Conservation (phyloP, 2,797 vertebrate genomes). For the Lophura swinhoii region DNA sequence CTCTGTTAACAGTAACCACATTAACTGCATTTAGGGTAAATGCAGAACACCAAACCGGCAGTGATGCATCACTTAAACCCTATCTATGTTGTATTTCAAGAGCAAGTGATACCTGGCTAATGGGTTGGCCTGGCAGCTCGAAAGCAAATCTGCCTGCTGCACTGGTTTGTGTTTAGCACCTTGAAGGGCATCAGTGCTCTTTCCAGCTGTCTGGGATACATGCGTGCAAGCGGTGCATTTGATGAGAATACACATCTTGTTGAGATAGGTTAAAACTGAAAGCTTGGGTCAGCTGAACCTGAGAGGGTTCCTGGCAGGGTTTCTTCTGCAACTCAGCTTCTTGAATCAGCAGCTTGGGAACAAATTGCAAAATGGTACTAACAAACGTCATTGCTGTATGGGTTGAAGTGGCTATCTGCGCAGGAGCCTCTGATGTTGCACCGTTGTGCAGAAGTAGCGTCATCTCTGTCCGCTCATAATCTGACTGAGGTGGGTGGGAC, state of each 20-base stretch:
- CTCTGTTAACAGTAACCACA: background rate
- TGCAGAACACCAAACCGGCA: background rate
- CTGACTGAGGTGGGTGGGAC: background rate
- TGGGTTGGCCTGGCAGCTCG: background rate
- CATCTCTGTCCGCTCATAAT: background rate
- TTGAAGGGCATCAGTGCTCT: background rate
- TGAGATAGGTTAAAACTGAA: slow-evolving; percentile 40
- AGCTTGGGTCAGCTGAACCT: background rate
- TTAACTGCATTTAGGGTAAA: background rate
- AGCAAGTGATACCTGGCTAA: background rate
- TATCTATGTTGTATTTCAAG: background rate
- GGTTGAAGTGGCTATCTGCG: background rate
- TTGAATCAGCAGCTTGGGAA: slow-evolving; percentile 34
- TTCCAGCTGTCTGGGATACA: background rate
- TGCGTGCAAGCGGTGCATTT: background rate
- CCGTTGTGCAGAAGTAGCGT: background rate
- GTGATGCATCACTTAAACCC: background rate
- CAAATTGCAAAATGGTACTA: background rate
- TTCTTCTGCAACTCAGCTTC: background rate
- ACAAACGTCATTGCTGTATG: background rate
- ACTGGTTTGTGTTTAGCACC: background rate
- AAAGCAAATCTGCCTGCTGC: background rate
- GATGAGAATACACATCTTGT: background rate
- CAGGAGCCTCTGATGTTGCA: background rate
- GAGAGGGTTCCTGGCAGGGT: background rate